These are phyloP conservation scores for Scaptodrosophila latifasciaeformis DNA, from an alignment of 2,888 invertebrate species.

Conservation along the genomic window DNA sequence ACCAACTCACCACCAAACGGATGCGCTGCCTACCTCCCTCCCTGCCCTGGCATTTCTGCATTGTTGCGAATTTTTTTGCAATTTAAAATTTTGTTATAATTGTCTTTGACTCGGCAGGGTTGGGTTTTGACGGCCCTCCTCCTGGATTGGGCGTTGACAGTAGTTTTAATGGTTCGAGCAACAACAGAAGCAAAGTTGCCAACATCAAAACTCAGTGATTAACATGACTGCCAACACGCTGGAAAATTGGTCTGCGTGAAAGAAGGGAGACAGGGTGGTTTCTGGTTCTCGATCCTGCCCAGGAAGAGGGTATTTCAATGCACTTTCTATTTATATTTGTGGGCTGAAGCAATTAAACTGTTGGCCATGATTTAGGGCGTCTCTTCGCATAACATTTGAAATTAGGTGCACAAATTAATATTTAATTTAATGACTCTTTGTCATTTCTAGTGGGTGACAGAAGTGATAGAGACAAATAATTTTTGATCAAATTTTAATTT, in stretches of 20 bases:
- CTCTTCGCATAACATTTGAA: conserved; percentile 18
- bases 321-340: conserved; percentile 31
- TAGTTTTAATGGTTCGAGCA: conserved; percentile 26
- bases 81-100: conserved; percentile 55
- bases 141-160: conserved; percentile 53
- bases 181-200: conserved; percentile 7
- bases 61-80: conserved; percentile 54
- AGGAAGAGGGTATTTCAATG: conserved; percentile 17
- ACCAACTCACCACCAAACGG: conserved; percentile 4
- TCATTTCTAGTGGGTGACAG: too few species aligned
- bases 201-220: conserved; percentile 35
- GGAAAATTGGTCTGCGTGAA: conserved; percentile 1
- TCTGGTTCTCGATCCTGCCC: conserved; percentile 1
- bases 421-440: too few species aligned
- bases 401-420: too few species aligned
- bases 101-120: conserved; percentile 44
- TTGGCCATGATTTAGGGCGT: too few species aligned
- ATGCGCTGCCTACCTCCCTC: not conserved
- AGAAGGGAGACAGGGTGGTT: conserved; percentile 17
- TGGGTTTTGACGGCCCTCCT: conserved; percentile 24
- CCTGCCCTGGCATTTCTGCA: conserved; percentile 18
- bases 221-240: conserved; percentile 48
- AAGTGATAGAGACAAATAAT: too few species aligned
- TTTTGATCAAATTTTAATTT: too few species aligned
- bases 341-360: conserved; percentile 46